Percentiles rank a stretch among this genome's conserved stretches.
phyloP scores from a whole-genome alignment of 2,888 invertebrate species.

The Eutolmus rufibarbis region DNA sequence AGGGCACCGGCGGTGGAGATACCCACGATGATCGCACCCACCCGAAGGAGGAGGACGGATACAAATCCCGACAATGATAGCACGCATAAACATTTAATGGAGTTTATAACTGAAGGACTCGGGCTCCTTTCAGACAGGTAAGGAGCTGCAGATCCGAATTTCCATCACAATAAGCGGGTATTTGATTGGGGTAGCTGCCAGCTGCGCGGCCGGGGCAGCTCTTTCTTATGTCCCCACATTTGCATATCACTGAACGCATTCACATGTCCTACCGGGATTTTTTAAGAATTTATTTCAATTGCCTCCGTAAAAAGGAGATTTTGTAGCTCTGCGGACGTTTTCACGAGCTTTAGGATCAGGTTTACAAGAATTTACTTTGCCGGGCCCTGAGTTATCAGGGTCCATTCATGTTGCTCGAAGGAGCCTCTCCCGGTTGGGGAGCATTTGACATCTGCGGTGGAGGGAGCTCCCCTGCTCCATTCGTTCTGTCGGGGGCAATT shows the following conservation, averaged over 20 bases:
- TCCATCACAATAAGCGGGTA: conserved; percentile 36
- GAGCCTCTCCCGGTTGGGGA: neutral
- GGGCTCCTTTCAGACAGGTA: conserved; percentile 29
- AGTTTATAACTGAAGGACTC: conserved; percentile 37
- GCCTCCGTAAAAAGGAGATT: conserved; percentile 37
- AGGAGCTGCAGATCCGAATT: conserved; percentile 35
- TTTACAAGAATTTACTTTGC: conserved; percentile 27
- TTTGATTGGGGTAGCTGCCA: conserved; percentile 33
- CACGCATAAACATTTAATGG: conserved; percentile 41
- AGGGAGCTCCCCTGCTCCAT: neutral
- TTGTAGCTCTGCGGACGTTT: conserved; percentile 33
- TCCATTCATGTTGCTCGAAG: neutral
- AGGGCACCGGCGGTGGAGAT: neutral
- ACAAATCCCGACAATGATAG: conserved; percentile 40
- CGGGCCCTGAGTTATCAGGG: conserved; percentile 22
- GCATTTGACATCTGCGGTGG: conserved; percentile 27
- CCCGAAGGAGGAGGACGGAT: neutral
- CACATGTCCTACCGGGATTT: conserved; percentile 27
- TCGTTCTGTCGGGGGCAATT: conserved; percentile 2
- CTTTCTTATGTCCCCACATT: conserved; percentile 26
- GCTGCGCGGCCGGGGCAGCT: neutral
- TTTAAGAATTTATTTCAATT: conserved; percentile 39
- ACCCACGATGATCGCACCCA: conserved; percentile 4
- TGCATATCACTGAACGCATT: conserved; percentile 39
- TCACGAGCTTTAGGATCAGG: conserved; percentile 33